phyloP scores from a whole-genome alignment of 2,888 invertebrate species.

The Drosophila pegasa region DNA sequence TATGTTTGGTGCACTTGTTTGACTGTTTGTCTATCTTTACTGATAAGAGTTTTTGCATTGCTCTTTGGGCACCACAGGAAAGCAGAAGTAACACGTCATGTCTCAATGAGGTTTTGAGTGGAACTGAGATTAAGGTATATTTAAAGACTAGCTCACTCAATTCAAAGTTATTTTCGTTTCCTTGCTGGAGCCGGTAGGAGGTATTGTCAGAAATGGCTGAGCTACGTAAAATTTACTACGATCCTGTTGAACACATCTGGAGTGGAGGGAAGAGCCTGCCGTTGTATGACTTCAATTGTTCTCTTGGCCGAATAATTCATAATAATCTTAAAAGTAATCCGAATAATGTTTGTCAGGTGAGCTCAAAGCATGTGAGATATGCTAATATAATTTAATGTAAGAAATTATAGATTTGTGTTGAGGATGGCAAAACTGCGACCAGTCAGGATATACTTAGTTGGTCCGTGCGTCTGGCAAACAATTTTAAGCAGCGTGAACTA shows the following conservation, averaged over 20 bases:
- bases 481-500: slow-evolving; percentile 42
- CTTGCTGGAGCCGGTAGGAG: not conserved
- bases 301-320: slow-evolving; percentile 37
- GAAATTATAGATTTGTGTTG: slow-evolving; percentile 15
- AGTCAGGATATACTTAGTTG: slow-evolving; percentile 23
- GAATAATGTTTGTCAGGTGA: slow-evolving; percentile 34
- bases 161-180: not conserved
- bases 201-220: not conserved
- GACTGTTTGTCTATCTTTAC: no score
- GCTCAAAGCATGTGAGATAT: not conserved
- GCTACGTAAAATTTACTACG: slow-evolving; percentile 11
- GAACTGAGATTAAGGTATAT: not conserved
- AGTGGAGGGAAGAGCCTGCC: slow-evolving; percentile 13
- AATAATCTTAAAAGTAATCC: slow-evolving; percentile 27
- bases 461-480: slow-evolving; percentile 53
- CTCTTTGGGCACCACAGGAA: no score
- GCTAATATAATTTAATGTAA: not conserved
- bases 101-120: no score
- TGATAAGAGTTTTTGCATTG: no score
- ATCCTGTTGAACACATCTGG: slow-evolving; percentile 30
- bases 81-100: no score
- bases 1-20: no score
- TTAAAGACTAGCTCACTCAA: not conserved
- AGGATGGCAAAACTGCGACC: slow-evolving; percentile 20
- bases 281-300: slow-evolving; percentile 30